Evolutionary conservation across 2,113 vertebrate species (phyloP).

Genomic region (Sapayoa aenigma): DNA sequence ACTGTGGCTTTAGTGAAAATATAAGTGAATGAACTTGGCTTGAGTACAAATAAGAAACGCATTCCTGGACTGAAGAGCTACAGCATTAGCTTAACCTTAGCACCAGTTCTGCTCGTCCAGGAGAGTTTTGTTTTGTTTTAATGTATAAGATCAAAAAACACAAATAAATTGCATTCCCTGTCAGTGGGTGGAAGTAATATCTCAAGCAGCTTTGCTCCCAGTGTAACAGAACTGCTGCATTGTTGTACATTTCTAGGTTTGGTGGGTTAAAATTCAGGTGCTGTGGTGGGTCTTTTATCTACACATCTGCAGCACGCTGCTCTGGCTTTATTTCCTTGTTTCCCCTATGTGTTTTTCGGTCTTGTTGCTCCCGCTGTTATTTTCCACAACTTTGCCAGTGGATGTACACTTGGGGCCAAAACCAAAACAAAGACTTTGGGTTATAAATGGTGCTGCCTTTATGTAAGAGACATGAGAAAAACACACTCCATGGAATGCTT

Average conservation of each 20-base stretch:
- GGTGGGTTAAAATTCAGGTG: not conserved
- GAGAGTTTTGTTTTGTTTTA: constrained; percentile 7
- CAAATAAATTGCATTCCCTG: not conserved
- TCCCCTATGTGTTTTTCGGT: not conserved
- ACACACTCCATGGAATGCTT: not conserved
- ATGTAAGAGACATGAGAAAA: not conserved
- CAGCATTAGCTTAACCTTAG: constrained; percentile 40
- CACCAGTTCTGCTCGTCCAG: not conserved
- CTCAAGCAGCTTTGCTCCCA: not conserved
- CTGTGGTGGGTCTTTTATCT: not conserved
- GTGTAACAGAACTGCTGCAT: not conserved
- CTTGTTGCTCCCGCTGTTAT: not conserved
- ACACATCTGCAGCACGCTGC: not conserved
- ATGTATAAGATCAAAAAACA: constrained; percentile 18
- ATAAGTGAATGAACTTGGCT: constrained; percentile 30
- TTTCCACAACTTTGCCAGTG: not conserved
- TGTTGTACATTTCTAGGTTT: not conserved
- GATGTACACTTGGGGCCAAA: not conserved
- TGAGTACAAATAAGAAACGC: not conserved
- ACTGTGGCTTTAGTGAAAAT: constrained; percentile 20
- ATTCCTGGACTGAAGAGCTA: not conserved
- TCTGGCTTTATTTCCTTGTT: not conserved
- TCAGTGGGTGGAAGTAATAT: not conserved
- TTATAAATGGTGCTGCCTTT: not conserved
- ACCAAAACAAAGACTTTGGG: not conserved